A percentile compares a stretch with the other conserved stretches of the same genome.
These are phyloP conservation scores for Epistrophe grossulariae DNA, from an alignment of 2,888 invertebrate species.

Conservation along the genomic window DNA sequence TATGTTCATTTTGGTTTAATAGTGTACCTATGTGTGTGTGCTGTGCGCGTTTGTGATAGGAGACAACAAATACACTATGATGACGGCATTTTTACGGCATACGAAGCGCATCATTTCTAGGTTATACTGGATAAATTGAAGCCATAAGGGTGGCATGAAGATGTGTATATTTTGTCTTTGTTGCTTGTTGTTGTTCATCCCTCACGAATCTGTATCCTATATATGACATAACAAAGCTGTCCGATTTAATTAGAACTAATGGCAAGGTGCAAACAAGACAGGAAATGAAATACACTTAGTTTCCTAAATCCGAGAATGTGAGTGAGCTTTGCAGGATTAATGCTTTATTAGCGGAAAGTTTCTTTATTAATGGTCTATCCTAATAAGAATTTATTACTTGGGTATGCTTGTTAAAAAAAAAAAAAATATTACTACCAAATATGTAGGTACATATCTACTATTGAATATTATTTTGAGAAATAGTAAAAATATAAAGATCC, in stretches of 20 bases:
- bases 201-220: conserved; percentile 38
- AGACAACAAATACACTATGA: conserved; percentile 22
- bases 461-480: too few relatives aligned
- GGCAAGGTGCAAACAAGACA: conserved; percentile 76
- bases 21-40: conserved; percentile 10
- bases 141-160: conserved; percentile 43
- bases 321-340: conserved; percentile 35
- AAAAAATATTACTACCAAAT: not conserved
- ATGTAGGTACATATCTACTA: too few relatives aligned
- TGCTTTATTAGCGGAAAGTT: conserved; percentile 46
- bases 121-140: conserved; percentile 33
- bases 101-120: conserved; percentile 62
- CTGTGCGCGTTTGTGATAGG: not conserved
- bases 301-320: conserved; percentile 8
- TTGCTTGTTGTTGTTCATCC: conserved; percentile 33
- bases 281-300: conserved; percentile 73
- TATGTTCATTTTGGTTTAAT: conserved; percentile 52
- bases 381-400: conserved; percentile 30
- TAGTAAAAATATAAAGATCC: too few relatives aligned
- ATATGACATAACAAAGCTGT: conserved; percentile 56
- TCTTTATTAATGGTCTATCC: conserved; percentile 29
- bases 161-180: conserved; percentile 1
- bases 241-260: conserved; percentile 74
- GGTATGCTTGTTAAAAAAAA: not conserved
- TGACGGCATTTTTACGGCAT: conserved; percentile 57